phyloP scores from a whole-genome alignment of 2,888 invertebrate species.

The Oxystoma pomonae region DNA sequence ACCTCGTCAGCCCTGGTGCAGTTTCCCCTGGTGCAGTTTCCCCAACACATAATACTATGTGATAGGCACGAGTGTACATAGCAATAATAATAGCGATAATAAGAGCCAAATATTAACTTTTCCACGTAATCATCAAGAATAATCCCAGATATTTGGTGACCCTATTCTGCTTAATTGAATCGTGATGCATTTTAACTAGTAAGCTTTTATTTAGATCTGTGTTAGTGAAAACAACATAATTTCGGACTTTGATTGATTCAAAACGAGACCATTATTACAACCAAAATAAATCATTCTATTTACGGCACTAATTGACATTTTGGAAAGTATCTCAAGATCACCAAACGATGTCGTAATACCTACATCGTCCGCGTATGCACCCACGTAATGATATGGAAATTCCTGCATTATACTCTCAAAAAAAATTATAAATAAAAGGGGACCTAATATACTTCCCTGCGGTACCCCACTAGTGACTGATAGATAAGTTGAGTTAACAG shows the following conservation, averaged over 20 bases:
- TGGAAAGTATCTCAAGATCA: neutral
- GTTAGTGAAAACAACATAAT: neutral
- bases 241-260: too few relatives aligned
- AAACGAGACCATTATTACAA: neutral
- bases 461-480: neutral
- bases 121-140: too few relatives aligned
- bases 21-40: too few relatives aligned
- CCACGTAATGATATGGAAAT: neutral
- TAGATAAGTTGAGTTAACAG: too few relatives aligned
- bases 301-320: neutral
- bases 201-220: too few relatives aligned
- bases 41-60: too few relatives aligned
- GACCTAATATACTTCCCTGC: neutral
- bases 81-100: too few relatives aligned
- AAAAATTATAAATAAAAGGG: neutral
- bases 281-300: neutral
- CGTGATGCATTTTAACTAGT: too few relatives aligned
- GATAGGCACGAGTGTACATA: too few relatives aligned
- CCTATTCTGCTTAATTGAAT: neutral
- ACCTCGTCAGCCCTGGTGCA: too few relatives aligned
- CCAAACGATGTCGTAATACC: neutral
- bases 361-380: neutral
- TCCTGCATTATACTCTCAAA: neutral
- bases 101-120: too few relatives aligned
- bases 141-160: slow-evolving; percentile 21